Conservation (phyloP, 2,888 invertebrate genomes). For the Tanypteryx hageni region DNA sequence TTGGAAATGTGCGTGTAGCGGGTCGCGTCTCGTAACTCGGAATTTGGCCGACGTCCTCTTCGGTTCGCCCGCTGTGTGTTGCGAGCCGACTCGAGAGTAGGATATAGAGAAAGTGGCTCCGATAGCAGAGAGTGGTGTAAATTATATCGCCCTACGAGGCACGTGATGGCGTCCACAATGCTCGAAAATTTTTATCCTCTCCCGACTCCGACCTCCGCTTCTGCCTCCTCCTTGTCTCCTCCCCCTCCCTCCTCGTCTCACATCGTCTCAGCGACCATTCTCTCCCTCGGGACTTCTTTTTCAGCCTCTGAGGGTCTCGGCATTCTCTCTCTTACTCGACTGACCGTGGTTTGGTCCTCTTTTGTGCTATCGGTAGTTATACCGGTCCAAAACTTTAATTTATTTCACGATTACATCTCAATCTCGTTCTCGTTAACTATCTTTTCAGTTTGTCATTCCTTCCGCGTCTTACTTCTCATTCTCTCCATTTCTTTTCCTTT, state of each 20-base stretch:
- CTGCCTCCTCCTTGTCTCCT: no score
- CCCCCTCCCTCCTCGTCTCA: background rate
- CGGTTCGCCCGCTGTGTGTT: background rate
- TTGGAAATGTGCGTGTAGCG: background rate
- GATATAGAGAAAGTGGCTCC: background rate
- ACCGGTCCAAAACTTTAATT: background rate
- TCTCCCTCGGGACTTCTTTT: background rate
- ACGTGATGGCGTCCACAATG: conserved; percentile 29
- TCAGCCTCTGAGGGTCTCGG: background rate
- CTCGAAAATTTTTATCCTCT: conserved; percentile 16
- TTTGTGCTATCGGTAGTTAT: background rate
- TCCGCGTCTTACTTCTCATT: background rate
- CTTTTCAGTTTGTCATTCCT: background rate
- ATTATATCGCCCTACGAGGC: conserved; percentile 34
- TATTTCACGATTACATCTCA: conserved; percentile 16
- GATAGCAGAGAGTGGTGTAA: background rate
- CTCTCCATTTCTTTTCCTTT: background rate
- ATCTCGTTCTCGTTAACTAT: background rate
- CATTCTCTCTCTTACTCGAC: no score
- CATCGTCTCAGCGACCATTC: background rate
- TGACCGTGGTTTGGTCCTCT: no score
- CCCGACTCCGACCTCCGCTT: background rate
- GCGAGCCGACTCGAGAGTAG: background rate
- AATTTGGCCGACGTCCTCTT: background rate
- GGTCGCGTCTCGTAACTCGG: conserved; percentile 30